Evolutionary conservation across 92 coral and sea anemone genomes (phyloP).

Genomic region (Zoanthus sansibaricus): DNA sequence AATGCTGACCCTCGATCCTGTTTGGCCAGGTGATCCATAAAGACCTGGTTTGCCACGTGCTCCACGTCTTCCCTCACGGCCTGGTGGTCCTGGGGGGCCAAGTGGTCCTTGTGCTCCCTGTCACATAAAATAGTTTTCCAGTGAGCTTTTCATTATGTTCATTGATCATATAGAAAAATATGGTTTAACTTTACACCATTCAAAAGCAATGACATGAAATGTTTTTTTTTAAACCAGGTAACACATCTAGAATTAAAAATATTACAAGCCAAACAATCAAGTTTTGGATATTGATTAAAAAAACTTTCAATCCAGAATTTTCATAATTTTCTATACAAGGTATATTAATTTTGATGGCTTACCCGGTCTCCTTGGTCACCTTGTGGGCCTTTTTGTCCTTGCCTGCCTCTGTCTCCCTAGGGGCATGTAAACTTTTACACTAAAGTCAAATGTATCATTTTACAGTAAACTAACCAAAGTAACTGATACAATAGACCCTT

Average conservation of each 20-base stretch:
- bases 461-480: neutral
- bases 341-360: neutral
- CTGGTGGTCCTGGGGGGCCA: slow-evolving; percentile 8
- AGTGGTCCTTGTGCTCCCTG: slow-evolving; percentile 1
- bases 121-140: neutral
- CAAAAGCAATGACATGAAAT: too few species aligned
- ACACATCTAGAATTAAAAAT: too few species aligned
- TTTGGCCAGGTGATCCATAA: neutral
- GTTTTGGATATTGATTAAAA: too few species aligned
- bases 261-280: too few species aligned
- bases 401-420: slow-evolving; percentile 18
- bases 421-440: neutral
- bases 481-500: neutral
- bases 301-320: too few species aligned
- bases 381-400: slow-evolving; percentile 3
- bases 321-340: too few species aligned
- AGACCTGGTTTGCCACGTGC: slow-evolving; percentile 17
- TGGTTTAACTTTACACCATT: too few species aligned
- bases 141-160: neutral
- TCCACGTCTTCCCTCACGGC: slow-evolving; percentile 19
- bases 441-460: neutral
- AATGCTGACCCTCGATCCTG: neutral
- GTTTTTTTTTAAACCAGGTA: too few species aligned
- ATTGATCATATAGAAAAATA: too few species aligned
- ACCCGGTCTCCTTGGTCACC: slow-evolving; percentile 34